These are phyloP conservation scores for Solenodon paradoxus DNA, from an alignment of 2,113 vertebrate species.

Conservation along the genomic window DNA sequence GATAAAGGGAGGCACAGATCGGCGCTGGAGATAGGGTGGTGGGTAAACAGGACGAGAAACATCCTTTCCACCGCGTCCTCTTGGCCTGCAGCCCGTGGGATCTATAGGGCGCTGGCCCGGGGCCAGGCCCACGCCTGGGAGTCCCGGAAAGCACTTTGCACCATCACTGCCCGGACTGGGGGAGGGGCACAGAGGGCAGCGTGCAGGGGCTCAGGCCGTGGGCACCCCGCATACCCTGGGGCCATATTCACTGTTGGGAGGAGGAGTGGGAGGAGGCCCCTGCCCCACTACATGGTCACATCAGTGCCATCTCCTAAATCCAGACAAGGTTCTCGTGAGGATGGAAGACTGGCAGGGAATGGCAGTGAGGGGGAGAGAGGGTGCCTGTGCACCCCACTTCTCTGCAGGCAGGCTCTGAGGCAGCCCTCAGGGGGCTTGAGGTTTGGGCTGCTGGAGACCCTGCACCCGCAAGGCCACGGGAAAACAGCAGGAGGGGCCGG, in stretches of 20 bases:
- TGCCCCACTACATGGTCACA: not conserved
- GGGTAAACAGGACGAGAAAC: slow-evolving; percentile 44
- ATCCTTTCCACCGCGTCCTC: slow-evolving; percentile 11
- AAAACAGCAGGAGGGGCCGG: no score
- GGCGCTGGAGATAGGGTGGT: slow-evolving; percentile 64
- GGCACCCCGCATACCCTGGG: no score
- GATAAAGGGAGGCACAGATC: slow-evolving; percentile 69
- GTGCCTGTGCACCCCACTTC: not conserved
- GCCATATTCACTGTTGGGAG: not conserved
- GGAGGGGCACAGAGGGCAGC: no score
- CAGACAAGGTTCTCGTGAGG: no score
- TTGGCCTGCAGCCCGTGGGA: not conserved
- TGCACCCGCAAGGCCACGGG: accelerated
- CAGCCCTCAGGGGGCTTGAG: accelerated
- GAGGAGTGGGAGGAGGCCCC: not conserved
- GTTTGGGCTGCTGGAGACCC: accelerated
- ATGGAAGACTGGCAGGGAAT: not conserved
- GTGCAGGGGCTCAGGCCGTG: no score
- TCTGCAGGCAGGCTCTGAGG: not conserved
- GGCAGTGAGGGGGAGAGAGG: not conserved
- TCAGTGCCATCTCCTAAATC: not conserved
- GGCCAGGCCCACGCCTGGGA: not conserved
- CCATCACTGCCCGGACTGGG: not conserved
- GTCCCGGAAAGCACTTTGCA: not conserved
- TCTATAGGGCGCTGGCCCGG: not conserved